These are phyloP conservation scores for Ctenosaura bakeri DNA, from an alignment of 2,797 vertebrate genomes.

Conservation along the genomic window DNA sequence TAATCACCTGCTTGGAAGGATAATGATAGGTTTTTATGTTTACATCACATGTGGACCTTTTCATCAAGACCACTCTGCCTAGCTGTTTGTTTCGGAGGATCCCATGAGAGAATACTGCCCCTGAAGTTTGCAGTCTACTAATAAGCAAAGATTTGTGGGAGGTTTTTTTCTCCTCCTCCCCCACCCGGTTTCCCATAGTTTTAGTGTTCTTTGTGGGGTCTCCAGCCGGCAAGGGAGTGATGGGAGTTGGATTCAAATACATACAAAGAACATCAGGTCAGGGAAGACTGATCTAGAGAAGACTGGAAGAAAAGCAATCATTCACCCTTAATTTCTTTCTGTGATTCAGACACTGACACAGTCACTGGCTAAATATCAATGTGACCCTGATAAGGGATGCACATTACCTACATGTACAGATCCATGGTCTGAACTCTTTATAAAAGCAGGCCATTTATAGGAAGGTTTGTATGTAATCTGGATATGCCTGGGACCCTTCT, in stretches of 20 bases:
- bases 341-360: neutral
- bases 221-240: neutral
- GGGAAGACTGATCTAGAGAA: neutral
- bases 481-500: neutral
- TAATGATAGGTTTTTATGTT: constrained; percentile 24
- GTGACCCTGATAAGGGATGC: neutral
- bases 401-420: neutral
- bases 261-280: neutral
- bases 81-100: neutral
- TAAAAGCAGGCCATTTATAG: neutral
- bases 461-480: neutral
- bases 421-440: neutral
- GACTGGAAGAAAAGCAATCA: too few species aligned
- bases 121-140: neutral
- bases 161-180: too few species aligned
- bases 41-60: neutral
- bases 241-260: neutral
- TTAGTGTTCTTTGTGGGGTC: neutral
- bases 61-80: neutral
- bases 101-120: neutral
- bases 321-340: neutral
- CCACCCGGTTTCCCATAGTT: neutral
- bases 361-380: neutral
- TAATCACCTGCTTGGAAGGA: constrained; percentile 8
- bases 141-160: neutral